Percentiles rank a stretch among this genome's conserved stretches.
phyloP scores from a whole-genome alignment of 2,113 vertebrate species.

The Solea senegalensis region DNA sequence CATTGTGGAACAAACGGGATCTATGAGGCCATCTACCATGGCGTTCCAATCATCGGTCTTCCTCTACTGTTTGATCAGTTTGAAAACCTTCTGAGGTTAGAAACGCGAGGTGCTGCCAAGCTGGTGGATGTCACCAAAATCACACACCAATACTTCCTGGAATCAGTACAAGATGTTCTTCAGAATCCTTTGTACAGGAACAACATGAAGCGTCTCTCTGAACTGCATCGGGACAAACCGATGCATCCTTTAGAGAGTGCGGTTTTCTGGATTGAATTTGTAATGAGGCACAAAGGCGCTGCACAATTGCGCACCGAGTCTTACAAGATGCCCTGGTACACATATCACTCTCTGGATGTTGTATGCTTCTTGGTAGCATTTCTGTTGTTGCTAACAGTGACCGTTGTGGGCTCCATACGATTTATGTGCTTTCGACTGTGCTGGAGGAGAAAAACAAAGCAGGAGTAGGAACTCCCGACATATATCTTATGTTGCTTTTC shows the following conservation, averaged over 20 bases:
- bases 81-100: constrained; percentile 74
- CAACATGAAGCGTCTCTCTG: constrained; percentile 75
- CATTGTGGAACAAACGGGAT: constrained; percentile 79
- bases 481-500: no score
- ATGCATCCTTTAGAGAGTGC: constrained; percentile 71
- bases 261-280: constrained; percentile 81
- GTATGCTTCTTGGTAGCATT: constrained; percentile 39
- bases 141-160: constrained; percentile 62
- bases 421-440: constrained; percentile 66
- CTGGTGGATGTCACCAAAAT: constrained; percentile 60
- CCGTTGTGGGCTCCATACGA: constrained; percentile 37
- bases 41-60: constrained; percentile 72
- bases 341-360: constrained; percentile 76
- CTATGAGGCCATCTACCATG: constrained; percentile 81
- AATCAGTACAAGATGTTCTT: constrained; percentile 70
- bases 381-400: constrained; percentile 34
- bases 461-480: constrained; percentile 50
- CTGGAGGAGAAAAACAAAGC: constrained; percentile 71
- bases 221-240: constrained; percentile 73
- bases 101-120: constrained; percentile 73
- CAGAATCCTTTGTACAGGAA: constrained; percentile 71
- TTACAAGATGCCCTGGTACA: constrained; percentile 77
- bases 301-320: constrained; percentile 78
- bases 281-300: constrained; percentile 80
- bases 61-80: constrained; percentile 80